Evolutionary conservation across 2,113 vertebrate species (phyloP), one percentile per base, ranked within the genome.

Genomic region (Elachura formosa): DNA sequence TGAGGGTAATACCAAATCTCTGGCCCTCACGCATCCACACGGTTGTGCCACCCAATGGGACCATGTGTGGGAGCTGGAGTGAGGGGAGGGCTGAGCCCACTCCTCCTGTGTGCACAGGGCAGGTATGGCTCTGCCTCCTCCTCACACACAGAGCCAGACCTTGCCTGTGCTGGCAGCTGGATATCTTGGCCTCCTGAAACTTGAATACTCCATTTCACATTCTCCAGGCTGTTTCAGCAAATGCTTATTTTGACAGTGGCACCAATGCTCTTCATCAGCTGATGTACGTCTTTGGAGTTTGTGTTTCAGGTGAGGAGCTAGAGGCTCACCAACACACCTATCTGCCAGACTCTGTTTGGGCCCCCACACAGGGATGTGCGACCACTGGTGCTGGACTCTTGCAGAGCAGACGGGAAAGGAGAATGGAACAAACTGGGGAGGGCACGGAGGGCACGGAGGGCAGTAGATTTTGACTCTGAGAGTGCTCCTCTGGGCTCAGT

Each of bases 21-120:
- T 26, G 31, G 15, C 22, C 33, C 55, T 74, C 72, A 10, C 0
- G 0, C 31, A n/a, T 23, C 19, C 2, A 0, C 45, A 28, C 0
- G 1, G 31, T 45, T 0, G 0, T 76, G 71, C 29, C 28, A 7
- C 48, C 15, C 29, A n/a, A 3, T 0, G 0, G 66, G 48, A 45
- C 11, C 3, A 1, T 4, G 0, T 0, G 20, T 38, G n/a, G 55
- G 31, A 74, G 68, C 46, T 36, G 49, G 36, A 43, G 73, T 0
- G 1, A 36, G 56, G 29, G 0, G 5, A 36, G 58, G 48, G 62
- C 59, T 67, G 51, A 67, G 41, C 46, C 34, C 4, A 3, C 46
- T 62, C 21, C 10, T 23, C 29, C 36, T 3, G 1, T 0, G 1
- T 2, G 41, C 75, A 16, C 31, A 43, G 22, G 22, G 10, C 26